A percentile compares a stretch with the other conserved stretches of the same genome.
phyloP scores from a whole-genome alignment of 2,113 vertebrate species.

The Phaethon lepturus region DNA sequence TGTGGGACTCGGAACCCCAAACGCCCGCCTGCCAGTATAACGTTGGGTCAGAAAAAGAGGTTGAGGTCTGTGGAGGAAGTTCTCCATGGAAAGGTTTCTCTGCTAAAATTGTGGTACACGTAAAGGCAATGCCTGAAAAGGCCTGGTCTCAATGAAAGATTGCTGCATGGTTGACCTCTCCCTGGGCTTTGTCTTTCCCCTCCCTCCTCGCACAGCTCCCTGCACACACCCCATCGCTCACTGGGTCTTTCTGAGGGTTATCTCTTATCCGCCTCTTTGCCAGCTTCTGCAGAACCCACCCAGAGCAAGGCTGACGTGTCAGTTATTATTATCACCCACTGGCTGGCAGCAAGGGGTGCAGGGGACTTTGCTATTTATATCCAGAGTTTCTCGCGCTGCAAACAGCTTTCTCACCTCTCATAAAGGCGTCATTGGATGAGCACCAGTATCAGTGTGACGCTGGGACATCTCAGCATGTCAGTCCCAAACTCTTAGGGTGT shows the following conservation, averaged over 20 bases:
- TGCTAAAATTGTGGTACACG: neutral
- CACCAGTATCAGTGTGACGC: neutral
- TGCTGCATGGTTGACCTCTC: neutral
- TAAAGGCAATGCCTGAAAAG: neutral
- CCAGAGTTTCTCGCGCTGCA: neutral
- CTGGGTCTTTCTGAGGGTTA: neutral
- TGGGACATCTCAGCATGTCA: neutral
- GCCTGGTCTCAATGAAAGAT: rapidly evolving
- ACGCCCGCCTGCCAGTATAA: rapidly evolving
- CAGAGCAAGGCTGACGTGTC: neutral
- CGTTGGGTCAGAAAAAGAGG: rapidly evolving
- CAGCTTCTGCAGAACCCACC: neutral
- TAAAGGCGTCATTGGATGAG: neutral
- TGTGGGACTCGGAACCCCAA: neutral
- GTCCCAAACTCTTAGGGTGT: neutral
- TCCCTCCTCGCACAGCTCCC: neutral
- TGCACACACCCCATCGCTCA: rapidly evolving
- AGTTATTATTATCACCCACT: neutral
- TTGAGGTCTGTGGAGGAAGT: neutral
- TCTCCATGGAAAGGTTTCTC: neutral
- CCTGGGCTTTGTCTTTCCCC: neutral
- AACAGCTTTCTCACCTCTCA: neutral
- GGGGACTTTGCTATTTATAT: slow-evolving; percentile 25
- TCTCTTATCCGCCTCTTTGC: neutral
- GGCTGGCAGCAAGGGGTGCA: neutral